Evolutionary conservation across 2,113 vertebrate genomes (phyloP).

Genomic region (Gopherus evgoodei): DNA sequence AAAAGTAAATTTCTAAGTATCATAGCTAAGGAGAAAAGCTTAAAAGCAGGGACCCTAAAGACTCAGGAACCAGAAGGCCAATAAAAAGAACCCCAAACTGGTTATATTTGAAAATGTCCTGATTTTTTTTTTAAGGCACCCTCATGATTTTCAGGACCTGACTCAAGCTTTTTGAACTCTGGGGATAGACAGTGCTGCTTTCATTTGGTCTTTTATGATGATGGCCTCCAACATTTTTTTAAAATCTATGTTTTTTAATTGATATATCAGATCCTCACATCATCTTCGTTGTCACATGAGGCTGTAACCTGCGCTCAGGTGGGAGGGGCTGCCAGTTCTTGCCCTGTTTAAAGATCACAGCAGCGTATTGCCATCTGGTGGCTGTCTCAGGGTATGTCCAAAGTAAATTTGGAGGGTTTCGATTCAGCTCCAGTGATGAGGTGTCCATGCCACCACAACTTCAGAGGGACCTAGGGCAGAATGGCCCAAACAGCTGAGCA

Average conservation of each 20-base stretch:
- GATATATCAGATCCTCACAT: neutral
- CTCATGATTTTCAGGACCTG: neutral
- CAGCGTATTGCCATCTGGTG: neutral
- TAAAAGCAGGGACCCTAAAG: neutral
- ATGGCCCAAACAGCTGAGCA: neutral
- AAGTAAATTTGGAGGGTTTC: neutral
- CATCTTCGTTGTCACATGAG: neutral
- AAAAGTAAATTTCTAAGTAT: neutral
- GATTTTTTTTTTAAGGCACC: neutral
- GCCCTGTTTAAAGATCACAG: neutral
- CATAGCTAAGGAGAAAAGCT: neutral
- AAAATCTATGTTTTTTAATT: neutral
- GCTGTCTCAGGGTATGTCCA: neutral
- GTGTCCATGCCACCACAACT: neutral
- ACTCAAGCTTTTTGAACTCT: neutral
- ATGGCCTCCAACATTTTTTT: slow-evolving; percentile 7
- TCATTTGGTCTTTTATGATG: neutral
- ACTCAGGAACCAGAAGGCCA: neutral
- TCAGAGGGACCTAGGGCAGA: neutral
- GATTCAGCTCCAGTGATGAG: neutral
- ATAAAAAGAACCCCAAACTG: neutral
- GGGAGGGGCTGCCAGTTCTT: neutral
- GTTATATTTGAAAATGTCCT: neutral
- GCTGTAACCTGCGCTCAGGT: neutral
- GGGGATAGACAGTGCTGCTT: neutral